These are phyloP conservation scores for Macrochelys suwanniensis DNA, from an alignment of 2,797 vertebrate genomes.

Conservation along the genomic window DNA sequence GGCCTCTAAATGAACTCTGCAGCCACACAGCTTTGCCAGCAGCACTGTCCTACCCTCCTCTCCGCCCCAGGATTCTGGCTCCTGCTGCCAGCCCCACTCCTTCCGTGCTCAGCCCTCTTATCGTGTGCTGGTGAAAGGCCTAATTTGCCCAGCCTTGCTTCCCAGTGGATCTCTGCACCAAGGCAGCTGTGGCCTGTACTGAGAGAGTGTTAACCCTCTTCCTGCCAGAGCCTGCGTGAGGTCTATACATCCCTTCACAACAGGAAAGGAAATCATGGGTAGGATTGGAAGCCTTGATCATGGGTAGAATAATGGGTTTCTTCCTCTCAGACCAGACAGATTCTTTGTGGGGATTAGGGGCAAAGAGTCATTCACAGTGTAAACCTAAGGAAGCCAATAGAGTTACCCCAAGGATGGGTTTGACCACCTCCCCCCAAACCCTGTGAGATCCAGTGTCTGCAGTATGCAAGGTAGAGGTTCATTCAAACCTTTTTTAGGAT, in stretches of 20 bases:
- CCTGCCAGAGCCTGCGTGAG: not conserved
- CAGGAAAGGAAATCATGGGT: not conserved
- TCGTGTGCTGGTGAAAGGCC: not conserved
- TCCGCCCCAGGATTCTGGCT: not conserved
- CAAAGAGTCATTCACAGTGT: not conserved
- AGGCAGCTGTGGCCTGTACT: not conserved
- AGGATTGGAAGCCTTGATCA: not conserved
- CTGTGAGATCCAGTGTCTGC: not conserved
- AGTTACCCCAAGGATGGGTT: accelerated
- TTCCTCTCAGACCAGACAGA: not conserved
- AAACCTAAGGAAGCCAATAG: not conserved
- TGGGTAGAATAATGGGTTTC: not conserved
- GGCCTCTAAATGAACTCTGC: not conserved
- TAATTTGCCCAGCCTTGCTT: not conserved
- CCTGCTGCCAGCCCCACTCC: accelerated
- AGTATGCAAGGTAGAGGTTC: not conserved
- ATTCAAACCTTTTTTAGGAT: not conserved
- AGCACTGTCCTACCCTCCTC: accelerated
- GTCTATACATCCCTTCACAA: not conserved
- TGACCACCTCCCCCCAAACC: not conserved
- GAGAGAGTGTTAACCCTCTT: not conserved
- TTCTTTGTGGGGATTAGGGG: not conserved
- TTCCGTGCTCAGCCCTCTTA: not conserved
- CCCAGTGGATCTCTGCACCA: not conserved
- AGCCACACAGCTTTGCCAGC: not conserved